Base-by-base conservation (phyloP, 2,888 invertebrate species). In the Mystacides longicornis region DNA sequence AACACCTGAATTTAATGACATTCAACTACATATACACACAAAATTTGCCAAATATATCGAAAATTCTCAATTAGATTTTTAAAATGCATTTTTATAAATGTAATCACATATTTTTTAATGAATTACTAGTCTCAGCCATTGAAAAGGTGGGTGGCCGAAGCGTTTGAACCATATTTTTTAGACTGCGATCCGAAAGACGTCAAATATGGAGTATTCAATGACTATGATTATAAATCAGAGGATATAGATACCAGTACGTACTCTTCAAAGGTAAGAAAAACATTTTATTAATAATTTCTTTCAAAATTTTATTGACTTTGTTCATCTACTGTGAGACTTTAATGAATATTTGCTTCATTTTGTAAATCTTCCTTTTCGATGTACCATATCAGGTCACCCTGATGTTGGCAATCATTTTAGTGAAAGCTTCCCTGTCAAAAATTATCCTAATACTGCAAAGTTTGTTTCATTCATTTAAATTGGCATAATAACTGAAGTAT, bases 81-180 rank as follows among this genome's bases (percentile, higher is more conserved):
- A 19, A 45, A 43, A 43, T 9, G 14, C 5, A 43, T 14, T n/a
- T 14, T 14, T 14, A 14, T 43, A 5, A 43, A 11, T 43, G 16
- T 16, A 16, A 5, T n/a, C 16, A 43, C 16, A 11, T 20, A 48
- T 27, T 53, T 20, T 20, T 53, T 22, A 21, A 22, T 54, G 14
- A 42, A n/a, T 5, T 60, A 52, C 27, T 50, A 61, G 61, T 33
- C 43, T 18, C 53, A 56, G 19, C 59, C 59, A 2, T 54, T 54
- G 23, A 58, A 54, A 27, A 51, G 56, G 11, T 61, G 61, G 61
- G 58, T 61, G 43, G 61, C 61, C 9, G 61, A 60, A 52, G 61
- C 56, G 9, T 58, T 52, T 52, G 61, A 61, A 49, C 61, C 61
- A n/a, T 61, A 58, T 49, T 61, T 61, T 22, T 56, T 60, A 56